Evolutionary conservation across 1,140 invertebrate species (phyloP).

Genomic region (Bombus superbus): DNA sequence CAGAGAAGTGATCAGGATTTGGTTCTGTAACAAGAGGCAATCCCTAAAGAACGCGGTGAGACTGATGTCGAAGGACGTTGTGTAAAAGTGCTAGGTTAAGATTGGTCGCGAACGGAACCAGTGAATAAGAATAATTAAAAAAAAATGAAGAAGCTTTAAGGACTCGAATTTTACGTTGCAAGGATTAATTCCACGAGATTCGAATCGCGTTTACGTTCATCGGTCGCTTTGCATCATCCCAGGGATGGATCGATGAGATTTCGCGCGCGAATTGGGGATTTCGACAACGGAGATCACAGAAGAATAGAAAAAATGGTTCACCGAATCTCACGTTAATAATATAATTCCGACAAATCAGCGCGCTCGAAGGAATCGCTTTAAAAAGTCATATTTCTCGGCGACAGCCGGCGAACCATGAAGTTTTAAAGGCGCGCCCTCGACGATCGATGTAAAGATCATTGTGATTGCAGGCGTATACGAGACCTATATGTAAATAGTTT

Average conservation of each 20-base stretch:
- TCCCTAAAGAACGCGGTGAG: slow-evolving; percentile 97
- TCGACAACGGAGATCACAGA: neutral
- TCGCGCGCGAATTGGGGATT: neutral
- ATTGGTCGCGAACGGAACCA: slow-evolving; percentile 4
- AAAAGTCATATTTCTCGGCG: neutral
- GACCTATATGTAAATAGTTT: slow-evolving; percentile 75
- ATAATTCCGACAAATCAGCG: slow-evolving; percentile 21
- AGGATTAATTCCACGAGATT: neutral
- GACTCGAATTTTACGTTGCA: slow-evolving; percentile 31
- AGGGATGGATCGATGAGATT: neutral
- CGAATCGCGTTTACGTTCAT: neutral
- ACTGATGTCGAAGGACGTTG: slow-evolving; percentile 93
- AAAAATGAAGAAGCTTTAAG: slow-evolving; percentile 36
- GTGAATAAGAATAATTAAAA: slow-evolving; percentile 11
- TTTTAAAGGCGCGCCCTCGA: neutral
- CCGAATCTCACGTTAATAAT: slow-evolving; percentile 22
- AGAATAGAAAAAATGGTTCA: neutral
- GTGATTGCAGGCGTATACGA: slow-evolving; percentile 70
- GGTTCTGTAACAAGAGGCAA: slow-evolving; percentile 99
- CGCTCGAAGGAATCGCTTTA: slow-evolving; percentile 14
- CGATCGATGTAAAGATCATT: slow-evolving; percentile 60
- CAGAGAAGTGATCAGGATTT: slow-evolving; percentile 98
- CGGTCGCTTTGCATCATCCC: neutral
- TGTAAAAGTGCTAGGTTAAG: slow-evolving; percentile 28
- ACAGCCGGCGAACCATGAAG: neutral